Base-by-base conservation (phyloP, 2,888 invertebrate genomes). In the Tetranychus piercei region DNA sequence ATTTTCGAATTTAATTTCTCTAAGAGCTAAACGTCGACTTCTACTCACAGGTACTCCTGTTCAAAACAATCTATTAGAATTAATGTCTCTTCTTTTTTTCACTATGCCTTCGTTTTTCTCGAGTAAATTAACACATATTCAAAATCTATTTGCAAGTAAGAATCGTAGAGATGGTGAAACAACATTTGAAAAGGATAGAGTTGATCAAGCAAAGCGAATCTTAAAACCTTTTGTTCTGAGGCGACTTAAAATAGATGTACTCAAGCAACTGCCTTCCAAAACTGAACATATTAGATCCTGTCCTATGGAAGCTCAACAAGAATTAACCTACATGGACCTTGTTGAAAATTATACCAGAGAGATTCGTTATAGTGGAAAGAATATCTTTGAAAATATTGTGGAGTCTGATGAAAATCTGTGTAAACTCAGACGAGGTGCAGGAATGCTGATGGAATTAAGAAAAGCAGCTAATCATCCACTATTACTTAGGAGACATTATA, bases 81-180 rank as follows among this genome's bases (percentile, higher is more conserved):
- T 97, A 77, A 95, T 97, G 90, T 95, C 95, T 0, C 84, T 97
- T 65, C 85, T 97, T 23, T 91, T 92, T 80, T 97, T 97, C 82
- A 92, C 95, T 44, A 94, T 96, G 94, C 95, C 95, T 0, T 88
- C 92, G 79, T 88, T 95, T 85, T 95, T 96, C 84, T 88, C 88
- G 72, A 89, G 89, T 20, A 92, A 92, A 83, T 88, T 89, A 1
- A 90, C 91, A 0, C 90, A 92, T 79, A 86, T 95, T 34, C 94
- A 92, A 82, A 89, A 87, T 79, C 85, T 94, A 79, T 95, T 95
- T 83, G n/a, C 9, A 67, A 67, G n/a, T 67, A 65, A 22, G n/a
- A 11, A 77, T 65, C 64, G 72, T 72, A 23, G 75, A 22, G 79
- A 79, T 73, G 79, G 79, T 77, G 79, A 79, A 73, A 55, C 72